Percentiles rank a stretch among this genome's conserved stretches.
phyloP scores from a whole-genome alignment of 2,797 vertebrate genomes.

The Pyrocephalus nanus region DNA sequence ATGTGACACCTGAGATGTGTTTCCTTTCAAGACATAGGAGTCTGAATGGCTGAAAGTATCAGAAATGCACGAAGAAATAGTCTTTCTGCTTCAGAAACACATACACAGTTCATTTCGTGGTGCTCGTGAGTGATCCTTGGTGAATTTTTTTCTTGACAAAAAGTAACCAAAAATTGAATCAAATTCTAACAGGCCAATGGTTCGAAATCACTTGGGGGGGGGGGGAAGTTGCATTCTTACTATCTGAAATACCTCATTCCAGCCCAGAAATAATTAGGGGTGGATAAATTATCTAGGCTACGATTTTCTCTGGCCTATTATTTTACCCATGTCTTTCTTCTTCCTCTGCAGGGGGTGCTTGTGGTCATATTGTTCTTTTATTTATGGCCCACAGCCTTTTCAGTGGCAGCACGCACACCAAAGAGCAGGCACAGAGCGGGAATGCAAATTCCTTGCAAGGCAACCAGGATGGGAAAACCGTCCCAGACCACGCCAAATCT shows the following conservation, averaged over 20 bases:
- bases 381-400: conserved; percentile 53
- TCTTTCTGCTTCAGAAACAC: not conserved
- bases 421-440: not conserved
- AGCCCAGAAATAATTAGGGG: conserved; percentile 12
- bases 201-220: too few relatives aligned
- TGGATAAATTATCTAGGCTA: conserved; percentile 25
- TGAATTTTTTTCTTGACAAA: not conserved
- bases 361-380: conserved; percentile 63
- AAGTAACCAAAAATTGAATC: not conserved
- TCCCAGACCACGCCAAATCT: not conserved
- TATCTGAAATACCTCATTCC: not conserved
- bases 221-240: not conserved
- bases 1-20: conserved; percentile 66
- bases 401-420: conserved; percentile 21
- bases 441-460: not conserved
- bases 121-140: not conserved
- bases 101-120: not conserved
- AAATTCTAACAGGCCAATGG: not conserved
- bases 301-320: conserved; percentile 27
- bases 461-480: conserved; percentile 21
- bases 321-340: conserved; percentile 43
- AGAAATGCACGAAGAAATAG: not conserved
- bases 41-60: conserved; percentile 31
- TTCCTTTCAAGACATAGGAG: conserved; percentile 46
- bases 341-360: conserved; percentile 33